Percentiles rank a stretch among this genome's conserved stretches.
Conservation (phyloP, 2,888 invertebrate genomes). For the Hybos culiciformis region DNA sequence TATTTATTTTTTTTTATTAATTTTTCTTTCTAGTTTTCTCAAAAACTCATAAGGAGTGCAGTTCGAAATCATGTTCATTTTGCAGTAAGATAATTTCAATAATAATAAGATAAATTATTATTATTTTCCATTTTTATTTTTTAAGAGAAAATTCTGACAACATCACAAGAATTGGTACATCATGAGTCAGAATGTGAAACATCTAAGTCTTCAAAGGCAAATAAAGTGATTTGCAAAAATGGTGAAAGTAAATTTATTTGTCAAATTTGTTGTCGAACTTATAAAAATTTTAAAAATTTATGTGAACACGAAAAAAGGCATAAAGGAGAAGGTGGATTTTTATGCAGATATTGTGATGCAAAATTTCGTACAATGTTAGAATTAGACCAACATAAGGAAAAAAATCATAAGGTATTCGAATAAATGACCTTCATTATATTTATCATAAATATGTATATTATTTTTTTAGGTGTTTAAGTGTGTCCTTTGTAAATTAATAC, state of each 20-base stretch:
- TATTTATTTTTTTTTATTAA: too few relatives aligned
- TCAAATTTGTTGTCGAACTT: background rate
- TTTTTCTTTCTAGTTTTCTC: too few relatives aligned
- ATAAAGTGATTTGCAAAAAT: background rate
- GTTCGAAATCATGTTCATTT: too few relatives aligned
- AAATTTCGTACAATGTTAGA: slow-evolving; percentile 26
- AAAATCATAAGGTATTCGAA: slow-evolving; percentile 22
- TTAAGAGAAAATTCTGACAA: background rate
- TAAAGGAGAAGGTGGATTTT: slow-evolving; percentile 32
- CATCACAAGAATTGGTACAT: background rate
- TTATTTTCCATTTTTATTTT: background rate
- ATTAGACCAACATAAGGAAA: slow-evolving; percentile 24
- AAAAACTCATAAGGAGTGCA: too few relatives aligned
- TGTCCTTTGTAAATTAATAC: slow-evolving; percentile 25
- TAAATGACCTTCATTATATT: background rate
- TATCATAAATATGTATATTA: background rate
- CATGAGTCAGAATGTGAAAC: background rate
- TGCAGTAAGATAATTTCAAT: background rate
- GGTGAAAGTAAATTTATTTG: background rate
- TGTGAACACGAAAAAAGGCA: slow-evolving; percentile 31
- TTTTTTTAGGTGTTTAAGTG: slow-evolving; percentile 23
- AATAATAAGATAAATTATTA: background rate
- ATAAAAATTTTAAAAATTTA: background rate
- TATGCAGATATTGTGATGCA: slow-evolving; percentile 30
- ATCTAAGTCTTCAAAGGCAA: background rate